phyloP scores from a whole-genome alignment of 2,888 invertebrate species.

The Macaria liturata region DNA sequence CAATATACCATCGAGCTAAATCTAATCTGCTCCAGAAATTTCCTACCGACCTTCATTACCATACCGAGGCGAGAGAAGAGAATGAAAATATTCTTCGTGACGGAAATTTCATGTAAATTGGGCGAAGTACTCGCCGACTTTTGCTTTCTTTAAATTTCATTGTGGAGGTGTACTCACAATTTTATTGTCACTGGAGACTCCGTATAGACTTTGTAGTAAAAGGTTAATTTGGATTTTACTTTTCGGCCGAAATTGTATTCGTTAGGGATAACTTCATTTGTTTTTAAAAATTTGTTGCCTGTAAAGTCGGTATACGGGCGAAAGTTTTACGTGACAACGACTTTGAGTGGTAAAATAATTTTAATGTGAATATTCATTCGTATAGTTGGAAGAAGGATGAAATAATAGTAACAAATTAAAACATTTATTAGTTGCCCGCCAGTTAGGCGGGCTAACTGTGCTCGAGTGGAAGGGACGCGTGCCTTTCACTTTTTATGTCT shows the following conservation, averaged over 20 bases:
- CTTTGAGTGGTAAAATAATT: no score
- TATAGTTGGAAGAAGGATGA: no score
- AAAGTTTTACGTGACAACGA: no score
- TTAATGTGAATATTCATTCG: no score
- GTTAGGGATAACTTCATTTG: conserved; percentile 26
- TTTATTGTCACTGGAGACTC: conserved; percentile 55
- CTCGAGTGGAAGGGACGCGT: no score
- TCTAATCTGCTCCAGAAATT: conserved; percentile 70
- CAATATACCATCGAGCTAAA: conserved; percentile 56
- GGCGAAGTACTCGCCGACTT: conserved; percentile 57
- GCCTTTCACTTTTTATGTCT: no score
- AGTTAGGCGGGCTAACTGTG: no score
- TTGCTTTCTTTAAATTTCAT: conserved; percentile 62
- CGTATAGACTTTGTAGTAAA: conserved; percentile 34
- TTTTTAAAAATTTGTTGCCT: no score
- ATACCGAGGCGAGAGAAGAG: conserved; percentile 65
- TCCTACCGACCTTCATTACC: conserved; percentile 72
- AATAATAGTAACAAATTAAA: no score
- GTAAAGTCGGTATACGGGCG: no score
- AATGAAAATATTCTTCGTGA: conserved; percentile 65
- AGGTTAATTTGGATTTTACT: conserved; percentile 45
- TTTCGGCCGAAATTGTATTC: conserved; percentile 29
- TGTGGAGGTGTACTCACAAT: conserved; percentile 45
- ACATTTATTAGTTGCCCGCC: no score
- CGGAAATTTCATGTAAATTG: conserved; percentile 78